Percentiles rank a stretch among this genome's conserved stretches.
Evolutionary conservation across 2,888 invertebrate species (phyloP).

Genomic region (Mythimna albipuncta): DNA sequence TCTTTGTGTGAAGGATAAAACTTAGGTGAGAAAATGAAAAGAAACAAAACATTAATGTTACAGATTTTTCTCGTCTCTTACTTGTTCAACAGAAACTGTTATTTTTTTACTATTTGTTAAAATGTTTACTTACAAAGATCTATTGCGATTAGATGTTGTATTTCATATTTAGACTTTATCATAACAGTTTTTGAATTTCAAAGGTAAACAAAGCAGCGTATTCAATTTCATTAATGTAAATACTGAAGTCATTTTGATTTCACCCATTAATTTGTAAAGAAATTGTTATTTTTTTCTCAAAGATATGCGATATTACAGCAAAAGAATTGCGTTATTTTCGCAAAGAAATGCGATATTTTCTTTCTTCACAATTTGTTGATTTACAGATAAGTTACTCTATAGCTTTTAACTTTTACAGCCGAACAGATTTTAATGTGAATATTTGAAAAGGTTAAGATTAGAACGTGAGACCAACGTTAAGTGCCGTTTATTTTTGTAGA

Average conservation of each 20-base stretch:
- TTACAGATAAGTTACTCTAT: slow-evolving; percentile 23
- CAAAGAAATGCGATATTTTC: neutral
- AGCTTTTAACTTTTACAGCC: slow-evolving; percentile 19
- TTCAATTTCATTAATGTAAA: neutral
- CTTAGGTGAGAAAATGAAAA: neutral
- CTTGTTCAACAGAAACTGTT: no score
- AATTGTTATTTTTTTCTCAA: no score
- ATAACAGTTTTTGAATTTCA: neutral
- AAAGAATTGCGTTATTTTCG: no score
- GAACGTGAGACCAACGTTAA: slow-evolving; percentile 24
- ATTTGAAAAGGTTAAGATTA: slow-evolving; percentile 44
- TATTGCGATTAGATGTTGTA: no score
- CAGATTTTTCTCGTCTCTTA: no score
- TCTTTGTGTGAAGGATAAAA: neutral
- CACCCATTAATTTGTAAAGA: neutral
- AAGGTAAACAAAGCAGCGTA: neutral
- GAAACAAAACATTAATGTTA: no score
- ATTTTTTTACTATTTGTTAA: no score
- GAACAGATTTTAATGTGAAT: slow-evolving; percentile 37
- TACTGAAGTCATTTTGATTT: neutral
- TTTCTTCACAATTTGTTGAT: slow-evolving; percentile 15
- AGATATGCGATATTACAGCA: neutral
- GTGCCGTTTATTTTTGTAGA: slow-evolving; percentile 44
- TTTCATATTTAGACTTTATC: neutral
- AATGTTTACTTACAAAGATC: no score